A percentile compares a stretch with the other conserved stretches of the same genome.
Evolutionary conservation across 2,888 invertebrate species (phyloP).

Genomic region (Galeopsomyia nigrocyanea): DNA sequence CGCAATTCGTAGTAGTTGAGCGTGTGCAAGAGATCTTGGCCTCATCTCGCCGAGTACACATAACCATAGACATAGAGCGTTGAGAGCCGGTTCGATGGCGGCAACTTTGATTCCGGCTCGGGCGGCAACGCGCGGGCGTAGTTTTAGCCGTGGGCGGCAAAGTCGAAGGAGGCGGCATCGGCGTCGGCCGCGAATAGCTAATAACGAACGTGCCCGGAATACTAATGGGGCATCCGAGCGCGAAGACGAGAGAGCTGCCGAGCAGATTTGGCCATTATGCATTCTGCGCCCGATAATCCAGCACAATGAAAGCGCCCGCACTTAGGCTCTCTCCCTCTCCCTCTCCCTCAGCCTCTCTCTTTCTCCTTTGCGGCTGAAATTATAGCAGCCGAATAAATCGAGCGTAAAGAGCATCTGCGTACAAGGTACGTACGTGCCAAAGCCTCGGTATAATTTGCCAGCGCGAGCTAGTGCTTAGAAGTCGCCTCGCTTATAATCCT

Average conservation of each 20-base stretch:
- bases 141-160: constrained; percentile 21
- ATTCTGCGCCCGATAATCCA: constrained; percentile 49
- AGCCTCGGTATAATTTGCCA: neutral
- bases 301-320: constrained; percentile 34
- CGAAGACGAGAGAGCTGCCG: constrained; percentile 31
- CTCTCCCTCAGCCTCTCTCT: neutral
- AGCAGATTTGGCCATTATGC: constrained; percentile 52
- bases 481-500: constrained; percentile 18
- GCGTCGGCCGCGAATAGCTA: constrained; percentile 57
- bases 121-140: neutral
- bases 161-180: neutral
- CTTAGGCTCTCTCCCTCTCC: neutral
- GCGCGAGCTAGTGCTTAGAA: neutral
- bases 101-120: constrained; percentile 26
- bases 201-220: constrained; percentile 65
- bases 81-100: neutral
- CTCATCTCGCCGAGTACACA: neutral
- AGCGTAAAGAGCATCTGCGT: constrained; percentile 40
- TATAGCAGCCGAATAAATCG: constrained; percentile 42
- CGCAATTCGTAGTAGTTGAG: too few relatives aligned
- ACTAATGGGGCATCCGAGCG: constrained; percentile 57
- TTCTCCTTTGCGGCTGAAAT: constrained; percentile 18
- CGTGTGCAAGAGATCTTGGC: too few relatives aligned
- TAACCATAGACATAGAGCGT: constrained; percentile 18
- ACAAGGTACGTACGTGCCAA: neutral